Evolutionary conservation across 2,888 invertebrate species (phyloP).

Genomic region (Protonemura montana): DNA sequence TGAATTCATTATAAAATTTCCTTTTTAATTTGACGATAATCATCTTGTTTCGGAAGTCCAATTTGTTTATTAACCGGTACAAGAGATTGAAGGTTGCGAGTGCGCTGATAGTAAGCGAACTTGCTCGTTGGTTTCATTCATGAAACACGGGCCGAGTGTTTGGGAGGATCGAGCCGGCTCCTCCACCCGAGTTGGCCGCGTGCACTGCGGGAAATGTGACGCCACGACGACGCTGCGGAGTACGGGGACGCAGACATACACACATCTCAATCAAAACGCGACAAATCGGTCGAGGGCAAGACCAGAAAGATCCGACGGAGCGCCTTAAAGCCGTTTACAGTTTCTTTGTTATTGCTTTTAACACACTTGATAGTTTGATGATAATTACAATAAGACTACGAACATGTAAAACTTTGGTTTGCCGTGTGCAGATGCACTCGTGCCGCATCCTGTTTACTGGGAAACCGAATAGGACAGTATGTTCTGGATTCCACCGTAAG

Average conservation of each 20-base stretch:
- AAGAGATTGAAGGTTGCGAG: not conserved
- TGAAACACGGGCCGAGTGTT: not conserved
- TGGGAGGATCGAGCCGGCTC: not conserved
- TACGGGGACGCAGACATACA: too few relatives aligned
- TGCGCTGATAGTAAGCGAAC: not conserved
- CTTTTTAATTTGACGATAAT: not conserved
- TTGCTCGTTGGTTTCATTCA: not conserved
- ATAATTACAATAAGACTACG: not conserved
- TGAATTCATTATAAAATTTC: not conserved
- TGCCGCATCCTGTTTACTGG: not conserved
- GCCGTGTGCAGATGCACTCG: not conserved
- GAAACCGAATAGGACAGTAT: not conserved
- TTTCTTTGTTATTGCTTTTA: too few relatives aligned
- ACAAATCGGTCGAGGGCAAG: not conserved
- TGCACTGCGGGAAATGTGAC: not conserved
- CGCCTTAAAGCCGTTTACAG: too few relatives aligned
- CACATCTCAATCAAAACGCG: too few relatives aligned
- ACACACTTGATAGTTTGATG: too few relatives aligned
- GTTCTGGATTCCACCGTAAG: conserved; percentile 3
- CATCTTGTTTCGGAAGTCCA: not conserved
- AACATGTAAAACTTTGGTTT: not conserved
- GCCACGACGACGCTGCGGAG: not conserved
- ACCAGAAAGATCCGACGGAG: too few relatives aligned
- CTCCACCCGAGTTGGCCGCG: not conserved
- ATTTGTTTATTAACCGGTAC: not conserved